Percentiles rank a stretch among this genome's conserved stretches.
Conservation (phyloP, 2,888 invertebrate species). For the Campaea margaritaria region DNA sequence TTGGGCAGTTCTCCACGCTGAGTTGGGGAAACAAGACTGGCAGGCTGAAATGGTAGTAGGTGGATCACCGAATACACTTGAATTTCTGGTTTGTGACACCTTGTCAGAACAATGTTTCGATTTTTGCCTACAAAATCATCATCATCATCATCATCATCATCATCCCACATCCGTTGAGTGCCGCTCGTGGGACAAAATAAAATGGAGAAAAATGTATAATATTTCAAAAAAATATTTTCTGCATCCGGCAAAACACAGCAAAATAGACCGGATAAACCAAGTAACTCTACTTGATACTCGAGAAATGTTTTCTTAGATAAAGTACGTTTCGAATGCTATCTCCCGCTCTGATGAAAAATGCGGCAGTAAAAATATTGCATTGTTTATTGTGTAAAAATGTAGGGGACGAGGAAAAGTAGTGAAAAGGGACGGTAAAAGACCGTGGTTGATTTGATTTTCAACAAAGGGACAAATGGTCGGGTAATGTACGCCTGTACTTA, state of each 20-base stretch:
- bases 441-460: slow-evolving; percentile 28
- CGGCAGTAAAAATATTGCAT: slow-evolving; percentile 31
- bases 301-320: slow-evolving; percentile 31
- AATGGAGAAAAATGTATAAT: too few relatives aligned
- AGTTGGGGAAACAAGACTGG: too few relatives aligned
- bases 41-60: too few relatives aligned
- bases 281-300: slow-evolving; percentile 13
- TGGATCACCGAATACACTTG: too few relatives aligned
- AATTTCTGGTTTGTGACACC: too few relatives aligned
- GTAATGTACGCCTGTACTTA: slow-evolving; percentile 1
- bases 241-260: background rate
- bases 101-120: too few relatives aligned
- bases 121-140: too few relatives aligned
- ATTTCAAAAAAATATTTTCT: too few relatives aligned
- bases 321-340: slow-evolving; percentile 29
- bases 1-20: too few relatives aligned
- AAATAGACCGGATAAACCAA: slow-evolving; percentile 5
- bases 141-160: too few relatives aligned
- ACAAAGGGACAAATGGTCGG: slow-evolving; percentile 13
- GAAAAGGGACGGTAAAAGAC: slow-evolving; percentile 13
- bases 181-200: too few relatives aligned
- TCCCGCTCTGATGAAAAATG: slow-evolving; percentile 28
- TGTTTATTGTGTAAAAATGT: slow-evolving; percentile 27
- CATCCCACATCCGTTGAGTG: too few relatives aligned
- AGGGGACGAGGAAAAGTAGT: slow-evolving; percentile 14